Conservation (phyloP, 2,888 invertebrate genomes). For the Trilocha varians region DNA sequence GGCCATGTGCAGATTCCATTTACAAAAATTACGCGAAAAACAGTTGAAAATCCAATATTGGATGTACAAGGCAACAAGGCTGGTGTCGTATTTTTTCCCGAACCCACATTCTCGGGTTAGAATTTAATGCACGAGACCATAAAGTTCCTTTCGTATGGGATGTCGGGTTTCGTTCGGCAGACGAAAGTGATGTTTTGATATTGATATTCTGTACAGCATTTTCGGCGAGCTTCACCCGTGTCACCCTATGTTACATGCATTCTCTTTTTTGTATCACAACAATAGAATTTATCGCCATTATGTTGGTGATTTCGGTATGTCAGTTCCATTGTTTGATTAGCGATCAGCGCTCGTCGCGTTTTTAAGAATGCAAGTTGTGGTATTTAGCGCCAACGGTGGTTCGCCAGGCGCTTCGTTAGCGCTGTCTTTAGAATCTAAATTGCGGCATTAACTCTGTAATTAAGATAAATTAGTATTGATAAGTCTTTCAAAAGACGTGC, state of each 20-base stretch:
- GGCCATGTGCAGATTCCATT: slow-evolving; percentile 49
- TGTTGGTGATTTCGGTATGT: slow-evolving; percentile 32
- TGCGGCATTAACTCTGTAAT: slow-evolving; percentile 55
- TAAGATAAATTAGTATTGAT: slow-evolving; percentile 67
- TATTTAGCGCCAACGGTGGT: slow-evolving; percentile 66
- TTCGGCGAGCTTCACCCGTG: slow-evolving; percentile 38
- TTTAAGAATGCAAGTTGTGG: slow-evolving; percentile 39
- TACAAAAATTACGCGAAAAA: slow-evolving; percentile 59
- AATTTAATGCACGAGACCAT: slow-evolving; percentile 9
- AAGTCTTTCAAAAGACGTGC: slow-evolving; percentile 47
- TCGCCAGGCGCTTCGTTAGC: slow-evolving; percentile 53
- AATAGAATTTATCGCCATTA: slow-evolving; percentile 45
- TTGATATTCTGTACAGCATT: slow-evolving; percentile 40
- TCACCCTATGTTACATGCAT: slow-evolving; percentile 34
- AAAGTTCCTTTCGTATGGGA: slow-evolving; percentile 20
- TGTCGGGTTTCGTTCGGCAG: slow-evolving; percentile 18
- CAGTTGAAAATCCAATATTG: slow-evolving; percentile 53
- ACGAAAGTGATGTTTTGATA: slow-evolving; percentile 37
- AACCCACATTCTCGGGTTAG: slow-evolving; percentile 13
- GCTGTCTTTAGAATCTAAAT: slow-evolving; percentile 56
- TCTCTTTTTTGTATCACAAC: slow-evolving; percentile 41
- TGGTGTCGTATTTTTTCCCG: slow-evolving; percentile 30
- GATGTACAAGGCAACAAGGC: slow-evolving; percentile 25
- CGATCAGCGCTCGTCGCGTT: slow-evolving; percentile 44
- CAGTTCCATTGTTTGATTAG: slow-evolving; percentile 60